Base-by-base conservation (phyloP, 2,888 invertebrate genomes). In the Phalera bucephala region DNA sequence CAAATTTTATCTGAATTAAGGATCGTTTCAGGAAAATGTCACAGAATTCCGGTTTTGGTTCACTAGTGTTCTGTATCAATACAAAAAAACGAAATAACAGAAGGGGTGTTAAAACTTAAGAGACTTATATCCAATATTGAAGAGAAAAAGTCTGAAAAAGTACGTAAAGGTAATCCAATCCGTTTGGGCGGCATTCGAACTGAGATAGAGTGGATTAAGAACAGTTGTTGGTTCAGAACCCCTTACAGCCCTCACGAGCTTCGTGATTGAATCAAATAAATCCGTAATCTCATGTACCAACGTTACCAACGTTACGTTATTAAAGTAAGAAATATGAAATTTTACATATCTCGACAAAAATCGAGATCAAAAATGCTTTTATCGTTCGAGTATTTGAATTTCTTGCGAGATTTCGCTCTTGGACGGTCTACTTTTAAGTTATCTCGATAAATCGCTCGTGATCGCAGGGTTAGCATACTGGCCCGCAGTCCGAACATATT, bases 351-450 rank as follows among this genome's bases (percentile, higher is more conserved):
- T 67, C 63, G 53, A 64, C 65, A 69, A 66, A 72, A 73, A 72
- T 55, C 58, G 62, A 69, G 73, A 79, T 74, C 67, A 70, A 58
- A 72, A 77, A 75, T 79, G 70, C 72, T 79, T 78, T 79, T 73
- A 73, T 71, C 68, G 68, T 60, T 72, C 45, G 51, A 72, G 70
- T 77, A 82, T 84, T 83, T 80, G 81, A 82, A 78, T 80, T 78
- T 76, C 64, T 65, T 64, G 53, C 65, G 52, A 63, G 68, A 67
- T 73, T 57, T 52, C 65, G 71, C 65, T 65, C 70, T 62, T 69
- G 53, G 69, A 72, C 65, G 72, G 78, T 80, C 79, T 78, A 75
- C 72, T 68, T 68, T 70, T 69, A 65, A 73, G 66, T 50, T 46
- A 72, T 68, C 64, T 61, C 62, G 59, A 64, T 58, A 71, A 75